Base-by-base conservation (phyloP, 2,797 vertebrate species). In the Otus scops region DNA sequence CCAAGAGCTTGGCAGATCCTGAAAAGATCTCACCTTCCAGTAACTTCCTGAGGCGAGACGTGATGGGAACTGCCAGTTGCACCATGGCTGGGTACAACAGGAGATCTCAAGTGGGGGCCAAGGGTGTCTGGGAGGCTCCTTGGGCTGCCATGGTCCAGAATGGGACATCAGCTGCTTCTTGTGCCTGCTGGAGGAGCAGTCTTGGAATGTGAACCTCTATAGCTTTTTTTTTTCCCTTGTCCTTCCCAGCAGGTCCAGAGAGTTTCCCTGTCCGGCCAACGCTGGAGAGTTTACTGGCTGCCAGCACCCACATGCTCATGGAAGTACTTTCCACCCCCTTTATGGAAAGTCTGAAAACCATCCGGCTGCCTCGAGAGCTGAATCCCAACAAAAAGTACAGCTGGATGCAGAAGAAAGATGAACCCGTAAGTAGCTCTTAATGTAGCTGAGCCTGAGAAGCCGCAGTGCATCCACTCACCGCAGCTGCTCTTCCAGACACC, bases 351-450 rank as follows among this genome's bases (percentile, higher is more conserved):
- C 97, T 98, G 90, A 99, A 99, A 96, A 99, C 98, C 97, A 98
- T 99, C 79, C 97, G 98, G 80, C 98, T 99, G 63, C 98, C 99
- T 10, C 97, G 99, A 91, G 98, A 98, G 34, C 98, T 99, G 93
- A 98, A 99, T 96, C 99, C 99, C 88, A 98, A 98, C 98, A 99
- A 99, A 98, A 99, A 99, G 84, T 99, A 99, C 97, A 99, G 99
- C 98, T 99, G 99, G 99, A 99, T 99, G 98, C 99, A 98, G 97
- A 99, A 99, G 98, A 99, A 99, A 92, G 99, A 99, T 51, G 98
- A 99, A 94, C 98, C 98, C 30, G 99, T 99, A 97, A 98, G 98
- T 95, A n/a, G n/a, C n/a, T 67, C 45, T 57, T 47, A 47, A 43
- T 4, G 81, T 77, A 64, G 45, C 51, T 82, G 85, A 92, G 69